Evolutionary conservation across 2,797 vertebrate genomes (phyloP), one percentile per base, ranked within the genome.

Genomic region (Mus minutoides): DNA sequence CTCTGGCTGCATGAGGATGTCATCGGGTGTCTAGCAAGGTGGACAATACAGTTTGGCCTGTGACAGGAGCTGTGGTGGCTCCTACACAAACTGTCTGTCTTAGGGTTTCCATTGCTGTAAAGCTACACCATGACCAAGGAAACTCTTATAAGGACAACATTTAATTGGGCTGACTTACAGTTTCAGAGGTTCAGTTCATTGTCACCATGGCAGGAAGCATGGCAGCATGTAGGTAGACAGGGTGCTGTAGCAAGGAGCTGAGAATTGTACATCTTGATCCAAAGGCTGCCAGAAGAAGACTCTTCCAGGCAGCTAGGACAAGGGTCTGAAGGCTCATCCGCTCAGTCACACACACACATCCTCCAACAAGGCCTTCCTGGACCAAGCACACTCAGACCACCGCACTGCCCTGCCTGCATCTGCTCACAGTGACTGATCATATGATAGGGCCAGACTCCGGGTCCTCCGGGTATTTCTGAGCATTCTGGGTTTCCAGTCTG

Each of bases 391-490:
- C 6, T 34, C 14, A 67, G 17, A 67, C 14, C 64, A 67, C 26
- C 64, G 7, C 14, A 16, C 13, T 10, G 26, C n/a, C 37, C 79
- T 43, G 24, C 0, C 52, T 5, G 0, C 16, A 0, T 1, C 3
- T 22, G 43, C 21, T 26, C 54, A 77, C 3, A 1, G 90, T n/a
- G 49, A 12, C 8, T 37, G 31, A 34, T 69, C 7, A 0, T 6
- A 22, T 21, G 8, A 17, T 3, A 4, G 37, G 52, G n/a, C 5
- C 8, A 0, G 22, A 56, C 3, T 0, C 3, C 4, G 2, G 31
- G 43, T 78, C 67, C 52, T 34, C 43, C 43, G 6, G 3, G 46
- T 85, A 31, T 67, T 49, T 34, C 52, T 22, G 29, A 83, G 76
- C 71, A 40, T 58, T 82, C 34, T 60, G 78, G 34, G 8, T 46